Conservation (phyloP, 2,888 invertebrate species). For the Beris morrisii region DNA sequence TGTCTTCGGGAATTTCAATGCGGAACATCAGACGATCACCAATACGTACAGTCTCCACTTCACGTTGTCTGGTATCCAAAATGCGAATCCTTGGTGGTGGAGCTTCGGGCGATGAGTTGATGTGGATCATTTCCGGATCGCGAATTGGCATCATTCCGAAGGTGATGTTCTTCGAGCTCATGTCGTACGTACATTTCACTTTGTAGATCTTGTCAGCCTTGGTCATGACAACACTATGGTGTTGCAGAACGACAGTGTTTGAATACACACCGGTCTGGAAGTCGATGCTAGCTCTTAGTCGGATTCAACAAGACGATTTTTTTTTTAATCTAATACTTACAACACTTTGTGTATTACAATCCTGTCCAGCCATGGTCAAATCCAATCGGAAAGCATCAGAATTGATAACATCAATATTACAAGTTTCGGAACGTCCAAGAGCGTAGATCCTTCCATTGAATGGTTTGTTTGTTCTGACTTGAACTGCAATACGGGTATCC, state of each 20-base stretch:
- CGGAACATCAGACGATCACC: slow-evolving; percentile 93
- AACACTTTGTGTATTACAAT: slow-evolving; percentile 94
- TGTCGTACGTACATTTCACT: slow-evolving; percentile 94
- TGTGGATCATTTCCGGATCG: slow-evolving; percentile 95
- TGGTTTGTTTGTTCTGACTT: slow-evolving; percentile 89
- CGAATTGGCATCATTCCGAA: slow-evolving; percentile 97
- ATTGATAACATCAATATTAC: slow-evolving; percentile 91
- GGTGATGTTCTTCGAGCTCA: slow-evolving; percentile 94
- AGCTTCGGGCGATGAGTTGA: slow-evolving; percentile 92
- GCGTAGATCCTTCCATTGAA: slow-evolving; percentile 95
- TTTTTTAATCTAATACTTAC: slow-evolving; percentile 60
- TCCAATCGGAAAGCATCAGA: slow-evolving; percentile 90
- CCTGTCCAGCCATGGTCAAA: slow-evolving; percentile 90
- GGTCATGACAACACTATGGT: slow-evolving; percentile 95
- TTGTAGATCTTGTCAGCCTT: slow-evolving; percentile 96
- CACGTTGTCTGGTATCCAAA: slow-evolving; percentile 80
- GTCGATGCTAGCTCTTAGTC: neutral
- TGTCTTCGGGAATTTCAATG: slow-evolving; percentile 95
- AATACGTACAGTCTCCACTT: slow-evolving; percentile 92
- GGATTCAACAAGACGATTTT: neutral
- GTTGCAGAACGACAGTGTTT: slow-evolving; percentile 91
- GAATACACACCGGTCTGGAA: slow-evolving; percentile 86
- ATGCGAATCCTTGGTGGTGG: slow-evolving; percentile 92
- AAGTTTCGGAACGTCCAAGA: slow-evolving; percentile 89
- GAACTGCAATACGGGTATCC: slow-evolving; percentile 90